Base-by-base conservation (phyloP, 2,797 vertebrate species). In the Garrulus glandarius region DNA sequence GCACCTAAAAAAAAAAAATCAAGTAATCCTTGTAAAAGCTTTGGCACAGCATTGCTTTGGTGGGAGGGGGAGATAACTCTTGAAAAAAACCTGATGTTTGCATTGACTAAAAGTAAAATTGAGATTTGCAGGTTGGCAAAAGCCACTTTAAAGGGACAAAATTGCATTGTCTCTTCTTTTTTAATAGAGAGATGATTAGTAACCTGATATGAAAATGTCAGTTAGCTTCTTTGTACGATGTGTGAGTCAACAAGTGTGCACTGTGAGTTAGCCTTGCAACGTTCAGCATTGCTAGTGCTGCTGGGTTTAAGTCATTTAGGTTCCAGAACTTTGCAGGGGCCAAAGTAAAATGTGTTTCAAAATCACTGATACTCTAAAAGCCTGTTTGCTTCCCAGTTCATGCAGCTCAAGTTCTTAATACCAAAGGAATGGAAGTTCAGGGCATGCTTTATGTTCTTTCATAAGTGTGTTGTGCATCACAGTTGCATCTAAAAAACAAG, bases 381-480 rank as follows among this genome's bases (percentile, higher is more conserved):
- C 12, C 9, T 1, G 1, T 53, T 82, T 95, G 21, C 18, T 82
- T 91, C 43, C 10, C 27, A 44, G 12, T 36, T 79, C 6, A 13
- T 36, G 29, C 32, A 75, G 30, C 11, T 77, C 11, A 64, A 52
- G 22, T 70, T 86, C 37, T 90, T 88, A 47, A 59, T 39, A 47
- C 23, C 32, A 59, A 46, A 77, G 26, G 15, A 91, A 1, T 5
- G 30, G 26, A 87, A 78, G 19, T 49, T 89, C 50, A 84, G 36
- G 24, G 5, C 26, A 32, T 30, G 30, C 26, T 64, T 76, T 53
- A 2, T 76, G 13, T 72, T 79, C 37, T 69, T 86, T 56, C 4
- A 0, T 11, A 72, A 68, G 19, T n/a, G 11, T 0, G 0, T 39
- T 65, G 18, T 3, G 5, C 24, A 20, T 74, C 47, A 13, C 27